Conservation (phyloP, 2,888 invertebrate species). For the Tinea trinotella region DNA sequence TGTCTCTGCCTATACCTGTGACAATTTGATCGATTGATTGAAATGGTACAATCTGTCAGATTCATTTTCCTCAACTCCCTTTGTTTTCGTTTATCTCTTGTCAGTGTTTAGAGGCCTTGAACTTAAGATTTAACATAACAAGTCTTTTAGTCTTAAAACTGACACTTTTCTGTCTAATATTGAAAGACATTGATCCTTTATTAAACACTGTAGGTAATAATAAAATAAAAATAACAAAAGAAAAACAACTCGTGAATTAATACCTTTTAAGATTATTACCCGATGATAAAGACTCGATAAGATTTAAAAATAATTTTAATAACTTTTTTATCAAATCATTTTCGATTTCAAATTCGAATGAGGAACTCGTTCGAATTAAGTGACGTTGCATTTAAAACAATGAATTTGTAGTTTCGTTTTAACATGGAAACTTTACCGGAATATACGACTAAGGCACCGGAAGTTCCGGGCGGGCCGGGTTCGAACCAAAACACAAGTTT, state of each 20-base stretch:
- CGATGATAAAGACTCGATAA: background rate
- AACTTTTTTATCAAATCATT: background rate
- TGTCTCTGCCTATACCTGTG: no score
- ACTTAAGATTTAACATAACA: no score
- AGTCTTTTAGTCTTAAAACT: no score
- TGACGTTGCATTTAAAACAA: background rate
- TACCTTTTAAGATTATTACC: slow-evolving; percentile 1
- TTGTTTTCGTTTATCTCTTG: no score
- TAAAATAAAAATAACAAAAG: no score
- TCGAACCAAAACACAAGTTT: slow-evolving; percentile 19
- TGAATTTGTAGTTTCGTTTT: background rate
- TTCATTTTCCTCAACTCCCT: no score
- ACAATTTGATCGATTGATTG: no score
- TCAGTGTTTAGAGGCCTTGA: no score
- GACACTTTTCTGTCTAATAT: no score
- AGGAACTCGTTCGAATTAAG: background rate
- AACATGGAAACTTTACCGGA: background rate
- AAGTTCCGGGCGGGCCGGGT: background rate
- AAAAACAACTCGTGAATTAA: background rate
- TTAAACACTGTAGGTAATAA: no score
- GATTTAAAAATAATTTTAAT: background rate
- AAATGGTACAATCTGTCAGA: no score
- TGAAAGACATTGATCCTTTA: no score
- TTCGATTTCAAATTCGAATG: background rate
- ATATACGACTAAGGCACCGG: background rate